phyloP scores from a whole-genome alignment of 2,113 vertebrate species.

The Dipodomys ordii region DNA sequence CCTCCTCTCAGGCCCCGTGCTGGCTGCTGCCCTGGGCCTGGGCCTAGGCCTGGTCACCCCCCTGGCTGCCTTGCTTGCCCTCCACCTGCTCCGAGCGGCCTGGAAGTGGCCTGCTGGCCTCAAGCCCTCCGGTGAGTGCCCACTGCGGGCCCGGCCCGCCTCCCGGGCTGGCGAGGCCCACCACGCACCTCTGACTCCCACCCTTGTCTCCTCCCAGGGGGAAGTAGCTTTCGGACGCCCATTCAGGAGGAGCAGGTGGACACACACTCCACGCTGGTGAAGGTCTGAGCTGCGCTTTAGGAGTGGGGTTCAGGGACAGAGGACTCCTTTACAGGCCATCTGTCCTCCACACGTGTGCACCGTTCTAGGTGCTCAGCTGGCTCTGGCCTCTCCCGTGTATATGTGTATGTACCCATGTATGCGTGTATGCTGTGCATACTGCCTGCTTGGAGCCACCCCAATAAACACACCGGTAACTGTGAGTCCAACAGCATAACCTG shows the following conservation, averaged over 20 bases:
- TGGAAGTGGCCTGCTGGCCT: not conserved
- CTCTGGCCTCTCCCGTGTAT: not conserved
- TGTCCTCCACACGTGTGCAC: not conserved
- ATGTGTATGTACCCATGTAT: not conserved
- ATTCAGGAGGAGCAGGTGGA: slow-evolving; percentile 87
- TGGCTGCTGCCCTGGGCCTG: slow-evolving; percentile 11
- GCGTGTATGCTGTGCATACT: slow-evolving; percentile 72
- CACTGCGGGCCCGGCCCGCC: fast-evolving
- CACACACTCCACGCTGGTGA: slow-evolving; percentile 80
- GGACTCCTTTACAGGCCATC: not conserved
- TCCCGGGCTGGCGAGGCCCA: fast-evolving
- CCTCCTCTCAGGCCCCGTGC: not conserved
- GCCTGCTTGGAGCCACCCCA: not conserved
- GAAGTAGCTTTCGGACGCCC: slow-evolving; percentile 77
- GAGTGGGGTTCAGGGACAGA: not conserved
- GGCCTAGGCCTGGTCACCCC: slow-evolving; percentile 59
- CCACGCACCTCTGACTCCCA: too few relatives aligned
- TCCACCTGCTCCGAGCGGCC: slow-evolving; percentile 63
- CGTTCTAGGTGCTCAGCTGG: slow-evolving; percentile 68
- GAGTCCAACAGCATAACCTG: not conserved
- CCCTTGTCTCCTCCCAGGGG: slow-evolving; percentile 71
- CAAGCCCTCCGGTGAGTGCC: slow-evolving; percentile 62
- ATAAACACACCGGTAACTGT: slow-evolving; percentile 39
- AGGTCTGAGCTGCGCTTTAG: slow-evolving; percentile 71
- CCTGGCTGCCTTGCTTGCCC: not conserved